Conservation (phyloP, 1,140 invertebrate genomes). For the Elymnias hypermnestra region DNA sequence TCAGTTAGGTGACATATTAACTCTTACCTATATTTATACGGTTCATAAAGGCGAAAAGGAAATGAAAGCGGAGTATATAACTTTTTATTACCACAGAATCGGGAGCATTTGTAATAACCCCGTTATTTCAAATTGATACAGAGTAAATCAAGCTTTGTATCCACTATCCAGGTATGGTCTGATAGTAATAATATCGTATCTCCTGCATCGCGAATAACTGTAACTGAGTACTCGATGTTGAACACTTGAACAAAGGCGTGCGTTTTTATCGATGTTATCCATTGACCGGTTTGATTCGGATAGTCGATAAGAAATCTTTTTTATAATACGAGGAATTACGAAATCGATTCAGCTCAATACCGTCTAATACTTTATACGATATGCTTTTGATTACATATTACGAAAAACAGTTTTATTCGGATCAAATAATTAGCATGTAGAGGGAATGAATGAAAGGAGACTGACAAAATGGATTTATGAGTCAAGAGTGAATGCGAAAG, state of each 20-base stretch:
- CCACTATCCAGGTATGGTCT: constrained; percentile 15
- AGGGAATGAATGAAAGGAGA: too few relatives aligned
- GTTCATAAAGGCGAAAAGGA: too few relatives aligned
- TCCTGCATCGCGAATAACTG: constrained; percentile 7
- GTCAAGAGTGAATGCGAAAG: too few relatives aligned
- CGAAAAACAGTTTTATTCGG: too few relatives aligned
- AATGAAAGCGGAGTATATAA: not conserved
- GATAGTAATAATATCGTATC: constrained; percentile 10
- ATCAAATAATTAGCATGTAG: too few relatives aligned
- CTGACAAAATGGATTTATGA: too few relatives aligned
- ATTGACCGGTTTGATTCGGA: not conserved
- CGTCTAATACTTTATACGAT: too few relatives aligned
- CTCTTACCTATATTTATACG: too few relatives aligned
- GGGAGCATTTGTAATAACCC: constrained; percentile 9
- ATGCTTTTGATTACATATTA: too few relatives aligned
- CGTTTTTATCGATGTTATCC: constrained; percentile 3
- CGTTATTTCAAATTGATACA: constrained; percentile 15
- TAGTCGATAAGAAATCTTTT: not conserved
- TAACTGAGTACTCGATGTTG: constrained; percentile 4
- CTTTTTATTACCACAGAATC: constrained; percentile 11
- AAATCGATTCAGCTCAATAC: too few relatives aligned
- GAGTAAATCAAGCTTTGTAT: constrained; percentile 8
- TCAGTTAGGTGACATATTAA: too few relatives aligned
- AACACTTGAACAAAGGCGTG: constrained; percentile 1
- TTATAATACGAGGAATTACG: too few relatives aligned